Base-by-base conservation (phyloP, 1,140 invertebrate genomes). In the Drosophila gunungcola region DNA sequence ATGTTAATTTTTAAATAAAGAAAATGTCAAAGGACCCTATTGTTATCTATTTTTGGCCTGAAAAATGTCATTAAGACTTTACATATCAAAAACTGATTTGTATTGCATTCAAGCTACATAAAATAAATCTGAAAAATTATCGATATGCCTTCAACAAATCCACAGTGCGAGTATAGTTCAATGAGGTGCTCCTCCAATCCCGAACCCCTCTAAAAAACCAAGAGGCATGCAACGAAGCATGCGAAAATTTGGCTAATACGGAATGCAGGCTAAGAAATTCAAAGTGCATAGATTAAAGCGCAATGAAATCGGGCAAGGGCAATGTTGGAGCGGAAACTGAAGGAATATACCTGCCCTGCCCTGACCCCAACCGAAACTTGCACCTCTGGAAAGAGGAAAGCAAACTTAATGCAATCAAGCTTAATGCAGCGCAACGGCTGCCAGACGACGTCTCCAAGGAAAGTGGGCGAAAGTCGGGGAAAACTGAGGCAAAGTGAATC, bases 341-440 rank as follows among this genome's bases (percentile, higher is more conserved):
- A 38, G 70, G 49, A 42, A 32, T 32, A 12, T 32, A 6, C 29
- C 29, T 6, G 3, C 5, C 27, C 48, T 10, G 2, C 32, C 34
- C n/a, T 21, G 5, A 7, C 25, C 13, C 6, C n/a, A 11, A 3
- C 49, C 4, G 29, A 9, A 16, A 16, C 12, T 32, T 32, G 39
- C 56, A 53, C 57, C 57, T 46, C 45, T 39, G 69, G 43, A 57
- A 60, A 73, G 80, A 70, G 81, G 65, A 82, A 86, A 82, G 83
- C 83, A 88, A 86, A 86, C 83, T 88, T 86, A 86, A 86, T 88
- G 83, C 83, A 88, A 86, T 86, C 83, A 86, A 65, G 83, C 83
- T 86, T 86, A 86, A 88, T 86, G 82, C 83, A 79, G 78, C 82
- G 78, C 68, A 60, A 88, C 82, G 78, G 83, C 82, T 82, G 82